Conservation (phyloP, 2,113 vertebrate species). For the Pleuronectes platessa region DNA sequence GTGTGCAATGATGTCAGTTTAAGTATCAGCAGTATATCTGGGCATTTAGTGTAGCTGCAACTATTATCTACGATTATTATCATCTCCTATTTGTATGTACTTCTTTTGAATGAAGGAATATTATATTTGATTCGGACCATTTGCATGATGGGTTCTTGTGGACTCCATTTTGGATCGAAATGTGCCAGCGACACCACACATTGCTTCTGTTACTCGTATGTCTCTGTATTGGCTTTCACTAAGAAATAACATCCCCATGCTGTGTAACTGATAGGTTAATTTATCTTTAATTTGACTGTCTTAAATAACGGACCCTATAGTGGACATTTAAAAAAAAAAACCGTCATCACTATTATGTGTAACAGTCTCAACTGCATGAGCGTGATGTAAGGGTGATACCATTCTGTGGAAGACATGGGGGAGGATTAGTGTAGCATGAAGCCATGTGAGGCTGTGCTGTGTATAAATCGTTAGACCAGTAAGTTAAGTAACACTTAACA, state of each 20-base stretch:
- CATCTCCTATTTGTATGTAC: neutral
- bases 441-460: neutral
- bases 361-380: neutral
- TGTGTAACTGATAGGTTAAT: neutral
- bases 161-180: neutral
- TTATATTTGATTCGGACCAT: neutral
- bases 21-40: no score
- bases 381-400: slow-evolving; percentile 42
- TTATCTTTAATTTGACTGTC: neutral
- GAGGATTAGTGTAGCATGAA: slow-evolving; percentile 5
- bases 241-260: neutral
- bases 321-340: no score
- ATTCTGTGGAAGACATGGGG: slow-evolving; percentile 16
- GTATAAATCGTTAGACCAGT: neutral
- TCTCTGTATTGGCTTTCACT: neutral
- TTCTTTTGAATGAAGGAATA: neutral
- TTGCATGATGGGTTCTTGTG: neutral
- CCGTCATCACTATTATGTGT: no score
- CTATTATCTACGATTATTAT: no score
- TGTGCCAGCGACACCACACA: neutral
- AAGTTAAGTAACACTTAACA: neutral
- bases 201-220: neutral
- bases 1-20: neutral
- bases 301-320: no score
- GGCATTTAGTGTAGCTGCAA: no score